A percentile compares a stretch with the other conserved stretches of the same genome.
Conservation (phyloP, 2,888 invertebrate species). For the Eupithecia vulgata region DNA sequence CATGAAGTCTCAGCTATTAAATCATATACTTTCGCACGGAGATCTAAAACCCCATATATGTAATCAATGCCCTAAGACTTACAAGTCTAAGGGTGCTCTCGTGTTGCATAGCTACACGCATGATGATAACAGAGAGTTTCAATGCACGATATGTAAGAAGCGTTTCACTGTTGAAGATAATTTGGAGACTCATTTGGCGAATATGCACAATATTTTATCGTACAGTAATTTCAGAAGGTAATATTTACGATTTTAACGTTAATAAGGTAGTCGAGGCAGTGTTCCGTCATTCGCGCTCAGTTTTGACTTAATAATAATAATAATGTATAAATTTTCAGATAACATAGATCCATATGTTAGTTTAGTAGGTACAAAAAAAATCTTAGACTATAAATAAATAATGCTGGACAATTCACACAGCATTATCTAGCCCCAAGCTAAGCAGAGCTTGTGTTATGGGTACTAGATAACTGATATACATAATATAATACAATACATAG, state of each 20-base stretch:
- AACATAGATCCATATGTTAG: too few relatives aligned
- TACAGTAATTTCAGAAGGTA: background rate
- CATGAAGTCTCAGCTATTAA: background rate
- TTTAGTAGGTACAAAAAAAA: too few relatives aligned
- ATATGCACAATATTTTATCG: constrained; percentile 4
- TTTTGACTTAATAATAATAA: too few relatives aligned
- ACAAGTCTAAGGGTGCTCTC: constrained; percentile 10
- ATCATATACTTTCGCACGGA: constrained; percentile 10
- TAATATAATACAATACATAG: too few relatives aligned
- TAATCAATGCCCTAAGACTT: constrained; percentile 1
- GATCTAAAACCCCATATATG: background rate
- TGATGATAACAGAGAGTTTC: background rate
- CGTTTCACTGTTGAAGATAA: constrained; percentile 8
- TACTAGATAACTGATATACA: too few relatives aligned
- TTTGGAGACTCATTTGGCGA: constrained; percentile 16
- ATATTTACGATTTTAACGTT: background rate
- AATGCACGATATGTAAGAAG: constrained; percentile 19
- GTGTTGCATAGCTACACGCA: constrained; percentile 5
- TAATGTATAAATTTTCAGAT: too few relatives aligned
- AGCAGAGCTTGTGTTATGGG: too few relatives aligned
- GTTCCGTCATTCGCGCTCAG: too few relatives aligned
- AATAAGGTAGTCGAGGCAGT: too few relatives aligned
- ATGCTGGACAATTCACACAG: too few relatives aligned
- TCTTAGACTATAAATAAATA: too few relatives aligned
- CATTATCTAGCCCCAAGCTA: too few relatives aligned